Base-by-base conservation (phyloP, 2,888 invertebrate genomes). In the Pachydiplax longipennis region DNA sequence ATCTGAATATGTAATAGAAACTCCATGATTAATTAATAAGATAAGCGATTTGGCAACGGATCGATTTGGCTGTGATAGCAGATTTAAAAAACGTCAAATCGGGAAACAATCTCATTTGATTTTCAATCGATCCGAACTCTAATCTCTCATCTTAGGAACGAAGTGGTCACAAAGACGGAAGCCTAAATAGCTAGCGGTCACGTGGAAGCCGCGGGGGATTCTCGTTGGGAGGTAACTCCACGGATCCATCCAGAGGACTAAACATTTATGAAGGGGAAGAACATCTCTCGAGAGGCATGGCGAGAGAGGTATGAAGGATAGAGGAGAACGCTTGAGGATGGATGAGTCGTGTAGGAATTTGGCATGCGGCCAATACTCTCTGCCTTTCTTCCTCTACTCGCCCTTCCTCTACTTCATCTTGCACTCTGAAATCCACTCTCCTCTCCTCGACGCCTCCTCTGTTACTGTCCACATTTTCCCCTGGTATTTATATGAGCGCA, bases 191-290 rank as follows among this genome's bases (percentile, higher is more conserved):
- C 61, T 31, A 15, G 22, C 61, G 1, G 25, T 35, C 22, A 35
- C 58, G 58, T 25, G 58, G 37, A 22, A 87, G 22, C 61, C 61
- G 61, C 31, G 48, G 35, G 25, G 61, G 61, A 87, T 37, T 61
- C 61, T 18, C n/a, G n/a, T 53, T 65, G 37, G 58, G 31, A 10
- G 10, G 44, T 44, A 44, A 10, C 44, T 44, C 35, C 53, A 58
- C 15, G 31, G 58, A 5, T 37, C 61, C 61, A 73, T 73, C 73
- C 10, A 10, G 37, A 65, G 8, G 87, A 61, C 37, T 58, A 87
- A 65, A 61, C 87, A 87, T 87, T 87, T 87, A 87, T 87, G 87
- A 87, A 31, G 61, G 87, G 37, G 87, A 35, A 31, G 22, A 40
- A 18, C 48, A 18, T 0, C 53, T 13, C 15, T 18, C 15, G 61